Evolutionary conservation across 2,797 vertebrate species (phyloP).

Genomic region (Pygocentrus nattereri): DNA sequence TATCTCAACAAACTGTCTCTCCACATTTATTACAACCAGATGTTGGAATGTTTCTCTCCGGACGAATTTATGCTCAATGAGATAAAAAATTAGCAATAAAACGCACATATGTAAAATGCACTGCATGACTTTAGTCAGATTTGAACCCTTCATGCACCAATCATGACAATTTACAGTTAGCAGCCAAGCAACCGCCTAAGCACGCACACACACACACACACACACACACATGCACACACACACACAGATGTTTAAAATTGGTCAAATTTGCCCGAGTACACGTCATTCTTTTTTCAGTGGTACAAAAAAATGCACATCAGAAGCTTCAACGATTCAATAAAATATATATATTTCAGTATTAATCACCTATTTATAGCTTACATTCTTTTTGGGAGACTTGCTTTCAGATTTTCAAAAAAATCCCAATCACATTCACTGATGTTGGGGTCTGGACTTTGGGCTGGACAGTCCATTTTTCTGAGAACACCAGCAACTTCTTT

Average conservation of each 20-base stretch:
- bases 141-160: conserved; percentile 42
- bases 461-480: no score
- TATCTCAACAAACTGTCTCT: conserved; percentile 13
- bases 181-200: conserved; percentile 29
- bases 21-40: conserved; percentile 52
- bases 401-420: no score
- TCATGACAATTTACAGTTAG: conserved; percentile 38
- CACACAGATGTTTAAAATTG: conserved; percentile 54
- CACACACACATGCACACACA: conserved; percentile 29
- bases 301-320: no score
- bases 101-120: conserved; percentile 46
- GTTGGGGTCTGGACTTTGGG: no score
- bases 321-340: no score
- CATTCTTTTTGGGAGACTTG: no score
- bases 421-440: no score
- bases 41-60: conserved; percentile 42
- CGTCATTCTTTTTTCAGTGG: no score
- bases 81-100: conserved; percentile 55
- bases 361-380: no score
- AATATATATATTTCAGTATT: no score
- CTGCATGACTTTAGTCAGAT: conserved; percentile 44
- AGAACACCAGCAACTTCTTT: no score
- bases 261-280: no score
- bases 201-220: conserved; percentile 13
- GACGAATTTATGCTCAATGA: conserved; percentile 52